Evolutionary conservation across 2,888 invertebrate species (phyloP), one percentile per base, ranked within the genome.

Genomic region (Athrips mouffetella): DNA sequence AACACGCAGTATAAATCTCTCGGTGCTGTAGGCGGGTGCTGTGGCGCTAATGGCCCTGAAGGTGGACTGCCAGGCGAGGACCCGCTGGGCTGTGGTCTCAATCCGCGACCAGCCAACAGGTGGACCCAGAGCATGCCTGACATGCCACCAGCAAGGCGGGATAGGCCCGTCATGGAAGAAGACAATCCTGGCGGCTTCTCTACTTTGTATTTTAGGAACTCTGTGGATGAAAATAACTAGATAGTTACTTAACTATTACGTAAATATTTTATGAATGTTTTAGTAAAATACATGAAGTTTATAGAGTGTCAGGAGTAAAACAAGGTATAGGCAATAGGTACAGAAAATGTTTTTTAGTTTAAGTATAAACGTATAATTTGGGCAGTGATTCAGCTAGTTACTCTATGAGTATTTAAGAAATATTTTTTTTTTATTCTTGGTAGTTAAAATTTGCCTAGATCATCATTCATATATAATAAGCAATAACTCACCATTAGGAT

Each of bases 1-100:
- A 99, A 90, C 27, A 99, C 99, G 79, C 99, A 99, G 81, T 99
- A 99, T 52, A 99, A 89, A 82, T 99, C 99, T 54, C 98, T 89
- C 55, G 90, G 89, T 0, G 86, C 77, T 0, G 81, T 80, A 0
- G 82, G 80, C 1, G 76, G 78, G 45, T 79, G 90, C 1, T 88
- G 71, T 0, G 87, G 80, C 0, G 89, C 83, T 20, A 91, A 83
- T 0, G 90, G 89, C 0, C 91, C 91, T 0, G 92, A 91, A 1
- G 93, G 92, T 5, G 93, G 92, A 0, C 93, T 93, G 18, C 93
- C 92, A 2, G 94, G 94, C 0, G 94, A 92, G 0, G 91, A 90
- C 1, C 91, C 91, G 8, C 91, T 89, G 1, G 92, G 91, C 42
- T 30, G 30, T 15, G 95, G 92, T 62, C 96, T 90, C 10, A 97